Percentiles rank a stretch among this genome's conserved stretches.
phyloP scores from a whole-genome alignment of 2,888 invertebrate species.

The Tipula helvola region DNA sequence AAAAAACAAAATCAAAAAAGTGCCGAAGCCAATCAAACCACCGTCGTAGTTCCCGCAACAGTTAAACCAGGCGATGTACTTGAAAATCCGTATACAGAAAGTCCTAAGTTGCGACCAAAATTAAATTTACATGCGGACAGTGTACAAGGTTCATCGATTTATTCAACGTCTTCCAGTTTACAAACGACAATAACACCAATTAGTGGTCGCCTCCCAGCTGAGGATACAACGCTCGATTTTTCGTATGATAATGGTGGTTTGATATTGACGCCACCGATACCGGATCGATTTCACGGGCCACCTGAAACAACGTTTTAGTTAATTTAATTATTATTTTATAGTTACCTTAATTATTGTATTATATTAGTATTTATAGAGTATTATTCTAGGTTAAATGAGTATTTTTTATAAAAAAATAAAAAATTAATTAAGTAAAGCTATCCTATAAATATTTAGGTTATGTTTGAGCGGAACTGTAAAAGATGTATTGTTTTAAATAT shows the following conservation, averaged over 20 bases:
- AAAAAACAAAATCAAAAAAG: neutral
- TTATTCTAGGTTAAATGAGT: neutral
- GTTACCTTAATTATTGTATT: neutral
- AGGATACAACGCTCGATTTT: slow-evolving; percentile 63
- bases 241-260: slow-evolving; percentile 69
- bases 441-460: neutral
- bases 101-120: slow-evolving; percentile 34
- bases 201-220: slow-evolving; percentile 59
- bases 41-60: neutral
- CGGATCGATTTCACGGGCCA: slow-evolving; percentile 20
- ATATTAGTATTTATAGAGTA: neutral
- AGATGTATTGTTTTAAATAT: neutral
- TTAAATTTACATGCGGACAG: slow-evolving; percentile 18
- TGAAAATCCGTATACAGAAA: slow-evolving; percentile 39
- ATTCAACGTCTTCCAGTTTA: slow-evolving; percentile 36
- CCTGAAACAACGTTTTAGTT: slow-evolving; percentile 15
- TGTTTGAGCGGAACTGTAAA: neutral
- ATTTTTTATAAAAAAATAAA: neutral
- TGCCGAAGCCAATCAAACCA: neutral
- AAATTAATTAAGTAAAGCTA: neutral
- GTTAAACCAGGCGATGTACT: slow-evolving; percentile 21
- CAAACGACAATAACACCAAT: slow-evolving; percentile 58
- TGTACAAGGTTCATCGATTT: neutral
- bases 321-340: neutral
- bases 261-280: slow-evolving; percentile 45